Evolutionary conservation across 2,888 invertebrate species (phyloP).

Genomic region (Uropetala carovei): DNA sequence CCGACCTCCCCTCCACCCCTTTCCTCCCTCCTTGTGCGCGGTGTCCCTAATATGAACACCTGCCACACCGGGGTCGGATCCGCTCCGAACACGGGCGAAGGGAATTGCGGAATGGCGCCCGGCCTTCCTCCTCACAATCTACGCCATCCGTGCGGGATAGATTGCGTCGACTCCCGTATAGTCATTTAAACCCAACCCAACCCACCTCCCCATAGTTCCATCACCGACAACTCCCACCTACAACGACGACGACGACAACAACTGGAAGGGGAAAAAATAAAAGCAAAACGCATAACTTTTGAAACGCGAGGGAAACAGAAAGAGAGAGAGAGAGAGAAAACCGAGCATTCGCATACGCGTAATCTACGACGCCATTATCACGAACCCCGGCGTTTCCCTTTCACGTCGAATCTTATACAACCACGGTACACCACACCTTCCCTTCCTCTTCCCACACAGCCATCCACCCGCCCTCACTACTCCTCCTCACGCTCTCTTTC

Average conservation of each 20-base stretch:
- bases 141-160: conserved; percentile 32
- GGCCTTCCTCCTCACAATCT: neutral
- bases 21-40: neutral
- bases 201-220: neutral
- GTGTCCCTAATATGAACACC: conserved; percentile 14
- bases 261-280: neutral
- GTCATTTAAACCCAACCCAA: neutral
- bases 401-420: no score
- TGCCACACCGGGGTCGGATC: neutral
- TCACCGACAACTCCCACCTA: neutral
- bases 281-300: conserved; percentile 6
- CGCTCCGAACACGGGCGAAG: neutral
- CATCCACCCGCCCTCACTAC: neutral
- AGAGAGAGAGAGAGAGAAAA: neutral
- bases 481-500: neutral
- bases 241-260: neutral
- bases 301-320: neutral
- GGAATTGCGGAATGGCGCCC: conserved; percentile 12
- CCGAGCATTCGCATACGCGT: conserved; percentile 23
- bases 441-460: neutral
- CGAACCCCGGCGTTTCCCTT: neutral
- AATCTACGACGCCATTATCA: conserved; percentile 29
- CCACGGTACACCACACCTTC: no score
- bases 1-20: neutral
- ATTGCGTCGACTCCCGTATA: neutral